phyloP scores from a whole-genome alignment of 2,888 invertebrate species.

The Pristionchus japonicus region DNA sequence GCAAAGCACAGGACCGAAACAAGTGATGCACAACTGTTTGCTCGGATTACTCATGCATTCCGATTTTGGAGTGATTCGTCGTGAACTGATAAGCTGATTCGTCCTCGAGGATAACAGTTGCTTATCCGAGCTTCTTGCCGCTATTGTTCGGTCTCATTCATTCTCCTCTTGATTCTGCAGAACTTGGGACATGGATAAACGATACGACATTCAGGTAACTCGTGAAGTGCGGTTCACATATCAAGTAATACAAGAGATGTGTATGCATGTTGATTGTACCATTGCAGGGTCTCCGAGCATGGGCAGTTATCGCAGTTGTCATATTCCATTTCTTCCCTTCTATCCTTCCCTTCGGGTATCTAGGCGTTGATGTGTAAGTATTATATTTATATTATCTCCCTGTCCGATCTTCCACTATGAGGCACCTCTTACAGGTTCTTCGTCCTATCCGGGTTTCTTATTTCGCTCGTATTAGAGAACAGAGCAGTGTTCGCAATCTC shows the following conservation, averaged over 20 bases:
- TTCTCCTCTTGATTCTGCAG: no score
- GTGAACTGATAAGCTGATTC: no score
- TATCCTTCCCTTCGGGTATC: slow-evolving; percentile 53
- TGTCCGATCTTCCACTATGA: background rate
- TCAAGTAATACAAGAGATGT: no score
- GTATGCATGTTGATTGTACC: background rate
- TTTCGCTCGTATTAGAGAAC: slow-evolving; percentile 60
- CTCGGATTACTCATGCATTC: no score
- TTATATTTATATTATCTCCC: no score
- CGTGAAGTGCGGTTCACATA: background rate
- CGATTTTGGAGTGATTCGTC: no score
- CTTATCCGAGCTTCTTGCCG: no score
- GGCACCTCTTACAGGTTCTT: slow-evolving; percentile 59
- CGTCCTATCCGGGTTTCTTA: slow-evolving; percentile 60
- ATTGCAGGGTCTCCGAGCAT: slow-evolving; percentile 52
- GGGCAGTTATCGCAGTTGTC: slow-evolving; percentile 54
- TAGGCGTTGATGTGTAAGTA: slow-evolving; percentile 56
- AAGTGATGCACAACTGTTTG: no score
- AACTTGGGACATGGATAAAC: background rate
- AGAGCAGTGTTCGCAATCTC: slow-evolving; percentile 47
- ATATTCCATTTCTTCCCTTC: slow-evolving; percentile 54
- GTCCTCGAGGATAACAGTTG: no score
- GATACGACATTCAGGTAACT: background rate
- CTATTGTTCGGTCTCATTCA: background rate
- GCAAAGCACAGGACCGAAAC: no score